A percentile compares a stretch with the other conserved stretches of the same genome.
These are phyloP conservation scores for Marmota flaviventris DNA, from an alignment of 2,113 vertebrate genomes.

Conservation along the genomic window DNA sequence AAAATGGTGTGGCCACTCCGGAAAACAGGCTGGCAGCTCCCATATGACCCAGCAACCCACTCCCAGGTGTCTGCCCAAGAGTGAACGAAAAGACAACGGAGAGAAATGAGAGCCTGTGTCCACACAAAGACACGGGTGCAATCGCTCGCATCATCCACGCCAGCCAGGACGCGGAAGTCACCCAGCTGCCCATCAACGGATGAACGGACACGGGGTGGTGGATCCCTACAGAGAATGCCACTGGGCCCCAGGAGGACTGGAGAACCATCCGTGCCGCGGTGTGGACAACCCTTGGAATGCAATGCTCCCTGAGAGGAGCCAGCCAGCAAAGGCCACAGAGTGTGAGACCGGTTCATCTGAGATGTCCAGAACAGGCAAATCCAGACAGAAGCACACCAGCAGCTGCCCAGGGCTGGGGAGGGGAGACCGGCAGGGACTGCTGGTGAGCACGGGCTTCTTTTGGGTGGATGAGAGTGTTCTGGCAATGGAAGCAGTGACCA, in stretches of 20 bases:
- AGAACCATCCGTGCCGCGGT: fast-evolving
- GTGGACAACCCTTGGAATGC: fast-evolving
- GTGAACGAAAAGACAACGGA: too few relatives aligned
- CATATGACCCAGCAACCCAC: neutral
- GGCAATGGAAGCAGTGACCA: too few relatives aligned
- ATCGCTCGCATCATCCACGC: neutral
- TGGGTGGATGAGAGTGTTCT: neutral
- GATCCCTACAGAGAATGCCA: fast-evolving
- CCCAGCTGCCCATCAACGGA: neutral
- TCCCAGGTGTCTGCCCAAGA: neutral
- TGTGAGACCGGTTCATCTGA: fast-evolving
- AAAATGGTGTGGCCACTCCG: fast-evolving
- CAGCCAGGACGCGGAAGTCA: fast-evolving
- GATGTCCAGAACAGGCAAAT: fast-evolving
- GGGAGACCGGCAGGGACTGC: neutral
- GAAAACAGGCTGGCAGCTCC: neutral
- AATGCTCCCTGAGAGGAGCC: fast-evolving
- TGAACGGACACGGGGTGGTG: fast-evolving
- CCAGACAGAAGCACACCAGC: fast-evolving
- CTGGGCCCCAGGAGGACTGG: neutral
- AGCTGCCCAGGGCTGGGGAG: neutral
- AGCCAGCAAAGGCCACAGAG: fast-evolving
- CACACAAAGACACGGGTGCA: fast-evolving
- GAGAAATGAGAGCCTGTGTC: neutral
- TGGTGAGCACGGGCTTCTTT: neutral